Evolutionary conservation across 2,797 vertebrate genomes (phyloP).

Genomic region (Spea hammondii): DNA sequence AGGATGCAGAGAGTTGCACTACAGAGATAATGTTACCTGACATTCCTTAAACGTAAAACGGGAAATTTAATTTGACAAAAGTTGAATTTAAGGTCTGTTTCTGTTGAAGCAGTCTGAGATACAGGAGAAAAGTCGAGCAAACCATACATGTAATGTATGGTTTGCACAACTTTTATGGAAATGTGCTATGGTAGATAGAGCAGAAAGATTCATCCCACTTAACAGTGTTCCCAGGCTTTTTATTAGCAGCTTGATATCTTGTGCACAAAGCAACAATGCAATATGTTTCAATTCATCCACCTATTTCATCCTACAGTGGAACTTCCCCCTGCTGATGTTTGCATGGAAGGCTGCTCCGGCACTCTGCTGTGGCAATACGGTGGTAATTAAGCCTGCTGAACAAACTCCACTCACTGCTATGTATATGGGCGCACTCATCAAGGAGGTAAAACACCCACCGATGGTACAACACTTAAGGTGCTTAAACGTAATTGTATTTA

Average conservation of each 20-base stretch:
- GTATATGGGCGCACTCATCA: slow-evolving; percentile 90
- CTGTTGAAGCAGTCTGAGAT: no score
- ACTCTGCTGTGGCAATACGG: slow-evolving; percentile 93
- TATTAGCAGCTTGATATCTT: slow-evolving; percentile 61
- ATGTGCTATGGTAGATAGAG: no score
- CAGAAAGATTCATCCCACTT: slow-evolving; percentile 7
- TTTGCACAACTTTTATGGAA: no score
- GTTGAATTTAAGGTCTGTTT: no score
- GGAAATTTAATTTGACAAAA: no score
- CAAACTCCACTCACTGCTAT: slow-evolving; percentile 96
- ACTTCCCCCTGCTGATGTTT: slow-evolving; percentile 98
- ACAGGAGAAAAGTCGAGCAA: no score
- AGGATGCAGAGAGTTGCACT: no score
- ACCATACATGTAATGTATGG: no score
- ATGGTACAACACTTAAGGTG: not conserved
- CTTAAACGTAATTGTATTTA: slow-evolving; percentile 30
- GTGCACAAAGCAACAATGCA: slow-evolving; percentile 58
- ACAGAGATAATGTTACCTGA: no score
- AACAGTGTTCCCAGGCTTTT: no score
- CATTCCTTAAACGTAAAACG: no score
- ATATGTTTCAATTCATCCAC: slow-evolving; percentile 61
- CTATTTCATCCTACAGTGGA: slow-evolving; percentile 81
- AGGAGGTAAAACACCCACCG: slow-evolving; percentile 77
- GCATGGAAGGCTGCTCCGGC: slow-evolving; percentile 97
- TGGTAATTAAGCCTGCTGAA: slow-evolving; percentile 95